A percentile compares a stretch with the other conserved stretches of the same genome.
phyloP scores from a whole-genome alignment of 2,888 invertebrate genomes.

The Heteromurus nitidus region DNA sequence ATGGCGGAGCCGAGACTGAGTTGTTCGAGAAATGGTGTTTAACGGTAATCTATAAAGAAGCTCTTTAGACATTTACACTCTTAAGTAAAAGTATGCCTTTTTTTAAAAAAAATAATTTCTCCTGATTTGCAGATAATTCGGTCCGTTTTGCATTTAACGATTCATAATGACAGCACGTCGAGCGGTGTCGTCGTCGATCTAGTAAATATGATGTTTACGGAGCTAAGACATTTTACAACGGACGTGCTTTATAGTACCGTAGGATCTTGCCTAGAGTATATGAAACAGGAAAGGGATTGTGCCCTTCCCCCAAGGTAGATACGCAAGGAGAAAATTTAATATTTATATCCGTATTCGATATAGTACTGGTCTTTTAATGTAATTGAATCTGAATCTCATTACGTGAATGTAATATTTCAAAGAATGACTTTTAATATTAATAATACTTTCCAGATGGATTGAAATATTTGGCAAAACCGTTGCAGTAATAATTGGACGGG shows the following conservation, averaged over 20 bases:
- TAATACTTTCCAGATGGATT: constrained; percentile 63
- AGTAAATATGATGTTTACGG: constrained; percentile 51
- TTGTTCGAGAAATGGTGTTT: constrained; percentile 11
- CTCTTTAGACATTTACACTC: neutral
- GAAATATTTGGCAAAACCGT: constrained; percentile 70
- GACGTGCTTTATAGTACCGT: constrained; percentile 37
- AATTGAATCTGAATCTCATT: neutral
- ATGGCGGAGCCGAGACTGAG: neutral
- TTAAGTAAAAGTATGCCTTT: neutral
- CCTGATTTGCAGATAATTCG: constrained; percentile 53
- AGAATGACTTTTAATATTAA: no score
- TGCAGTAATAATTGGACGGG: constrained; percentile 49
- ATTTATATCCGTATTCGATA: neutral
- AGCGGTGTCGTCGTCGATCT: constrained; percentile 51
- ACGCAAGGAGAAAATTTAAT: neutral
- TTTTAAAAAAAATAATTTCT: neutral
- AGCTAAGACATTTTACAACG: constrained; percentile 62
- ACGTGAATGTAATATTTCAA: neutral
- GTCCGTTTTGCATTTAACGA: constrained; percentile 43
- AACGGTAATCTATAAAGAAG: constrained; percentile 7
- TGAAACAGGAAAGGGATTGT: constrained; percentile 40
- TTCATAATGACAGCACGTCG: constrained; percentile 16
- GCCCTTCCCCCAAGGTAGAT: constrained; percentile 28
- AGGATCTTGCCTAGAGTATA: constrained; percentile 56
- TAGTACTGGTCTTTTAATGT: neutral